Evolutionary conservation across 2,797 vertebrate genomes (phyloP).

Genomic region (Dendrocincla tyrannina): DNA sequence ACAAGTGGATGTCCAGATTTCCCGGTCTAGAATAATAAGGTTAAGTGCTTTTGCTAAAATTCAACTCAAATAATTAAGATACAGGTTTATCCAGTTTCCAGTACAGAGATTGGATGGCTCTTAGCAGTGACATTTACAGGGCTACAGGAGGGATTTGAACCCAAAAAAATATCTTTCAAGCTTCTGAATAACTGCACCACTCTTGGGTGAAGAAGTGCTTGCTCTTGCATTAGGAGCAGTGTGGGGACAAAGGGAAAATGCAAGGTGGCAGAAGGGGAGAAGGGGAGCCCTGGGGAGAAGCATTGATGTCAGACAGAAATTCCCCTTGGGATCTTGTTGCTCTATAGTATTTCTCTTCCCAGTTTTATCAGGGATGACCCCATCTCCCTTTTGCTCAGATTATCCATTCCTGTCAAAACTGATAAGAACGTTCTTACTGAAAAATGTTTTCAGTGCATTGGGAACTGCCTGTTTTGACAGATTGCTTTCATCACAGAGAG

Average conservation of each 20-base stretch:
- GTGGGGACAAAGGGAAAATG: background rate
- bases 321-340: background rate
- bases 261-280: background rate
- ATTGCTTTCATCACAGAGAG: conserved; percentile 38
- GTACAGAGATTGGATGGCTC: background rate
- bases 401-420: conserved; percentile 24
- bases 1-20: background rate
- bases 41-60: background rate
- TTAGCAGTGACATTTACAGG: background rate
- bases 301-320: background rate
- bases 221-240: background rate
- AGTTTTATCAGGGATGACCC: background rate
- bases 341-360: background rate
- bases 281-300: background rate
- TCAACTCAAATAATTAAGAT: background rate
- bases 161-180: background rate
- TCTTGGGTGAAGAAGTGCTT: background rate
- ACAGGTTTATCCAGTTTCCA: background rate
- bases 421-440: background rate
- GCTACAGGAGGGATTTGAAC: background rate
- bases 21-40: background rate
- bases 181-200: background rate
- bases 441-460: conserved; percentile 14
- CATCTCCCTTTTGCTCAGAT: background rate
- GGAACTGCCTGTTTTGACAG: conserved; percentile 45